These are phyloP conservation scores for Auanema freiburgensis DNA, from an alignment of 2,888 invertebrate species.

Conservation along the genomic window DNA sequence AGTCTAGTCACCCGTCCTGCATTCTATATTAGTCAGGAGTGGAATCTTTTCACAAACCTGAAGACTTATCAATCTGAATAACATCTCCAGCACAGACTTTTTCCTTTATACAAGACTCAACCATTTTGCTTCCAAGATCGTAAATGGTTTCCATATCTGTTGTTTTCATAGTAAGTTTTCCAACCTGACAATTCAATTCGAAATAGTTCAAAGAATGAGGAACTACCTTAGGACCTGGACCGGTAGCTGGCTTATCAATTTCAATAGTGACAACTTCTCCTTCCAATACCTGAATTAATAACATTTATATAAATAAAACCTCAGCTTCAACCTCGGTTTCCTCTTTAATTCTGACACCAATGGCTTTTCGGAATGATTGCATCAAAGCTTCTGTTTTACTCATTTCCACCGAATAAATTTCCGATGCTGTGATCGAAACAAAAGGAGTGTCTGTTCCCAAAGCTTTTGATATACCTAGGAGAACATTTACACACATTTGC, in stretches of 20 bases:
- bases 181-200: conserved; percentile 28
- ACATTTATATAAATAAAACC: background rate
- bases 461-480: conserved; percentile 47
- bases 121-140: conserved; percentile 79
- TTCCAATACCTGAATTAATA: conserved; percentile 82
- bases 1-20: conserved; percentile 55
- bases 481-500: background rate
- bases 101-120: conserved; percentile 69
- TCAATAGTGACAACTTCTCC: conserved; percentile 98
- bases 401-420: conserved; percentile 91
- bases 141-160: conserved; percentile 99
- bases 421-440: conserved; percentile 96
- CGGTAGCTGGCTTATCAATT: conserved; percentile 90
- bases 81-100: conserved; percentile 83
- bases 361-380: conserved; percentile 88
- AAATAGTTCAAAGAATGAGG: background rate
- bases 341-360: conserved; percentile 90
- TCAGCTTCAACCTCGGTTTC: conserved; percentile 65
- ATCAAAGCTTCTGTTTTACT: conserved; percentile 97
- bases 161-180: conserved; percentile 90
- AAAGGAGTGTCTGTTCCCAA: conserved; percentile 83
- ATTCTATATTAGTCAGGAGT: conserved; percentile 5
- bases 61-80: conserved; percentile 96
- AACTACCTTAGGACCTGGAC: conserved; percentile 68
- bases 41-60: conserved; percentile 71